These are phyloP conservation scores for Heteronetta atricapilla DNA, from an alignment of 2,113 vertebrate species.

Conservation along the genomic window DNA sequence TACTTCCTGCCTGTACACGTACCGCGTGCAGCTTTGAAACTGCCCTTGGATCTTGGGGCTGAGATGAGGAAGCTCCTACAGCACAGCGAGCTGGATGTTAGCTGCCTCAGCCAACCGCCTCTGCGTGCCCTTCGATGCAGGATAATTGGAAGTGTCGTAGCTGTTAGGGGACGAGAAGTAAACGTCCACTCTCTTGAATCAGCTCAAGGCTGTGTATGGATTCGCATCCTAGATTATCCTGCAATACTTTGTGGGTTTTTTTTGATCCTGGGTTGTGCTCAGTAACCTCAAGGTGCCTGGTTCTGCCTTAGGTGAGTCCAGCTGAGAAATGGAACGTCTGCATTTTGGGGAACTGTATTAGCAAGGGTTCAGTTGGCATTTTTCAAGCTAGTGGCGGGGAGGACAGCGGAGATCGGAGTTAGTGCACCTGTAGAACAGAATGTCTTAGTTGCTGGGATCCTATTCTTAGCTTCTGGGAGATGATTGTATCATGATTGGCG, in stretches of 20 bases:
- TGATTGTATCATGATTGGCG: background rate
- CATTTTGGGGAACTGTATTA: background rate
- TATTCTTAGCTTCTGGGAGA: background rate
- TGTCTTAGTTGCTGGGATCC: background rate
- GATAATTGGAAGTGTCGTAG: background rate
- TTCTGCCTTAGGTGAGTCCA: background rate
- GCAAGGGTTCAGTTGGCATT: background rate
- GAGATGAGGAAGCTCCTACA: background rate
- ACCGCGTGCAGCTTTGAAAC: background rate
- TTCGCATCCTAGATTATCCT: background rate
- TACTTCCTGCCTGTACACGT: background rate
- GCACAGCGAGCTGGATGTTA: background rate
- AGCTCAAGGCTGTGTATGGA: background rate
- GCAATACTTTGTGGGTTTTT: accelerated
- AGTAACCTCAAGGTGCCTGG: accelerated
- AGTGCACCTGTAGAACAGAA: background rate
- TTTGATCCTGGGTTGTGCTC: background rate
- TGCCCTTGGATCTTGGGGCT: background rate
- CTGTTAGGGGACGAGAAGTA: background rate
- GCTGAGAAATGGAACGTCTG: background rate
- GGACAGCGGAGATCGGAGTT: background rate
- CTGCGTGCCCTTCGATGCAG: background rate
- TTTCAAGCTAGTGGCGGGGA: background rate
- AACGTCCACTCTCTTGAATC: background rate
- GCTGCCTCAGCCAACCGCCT: accelerated